Conservation (phyloP, 2,113 vertebrate species). For the Tetrax tetrax region DNA sequence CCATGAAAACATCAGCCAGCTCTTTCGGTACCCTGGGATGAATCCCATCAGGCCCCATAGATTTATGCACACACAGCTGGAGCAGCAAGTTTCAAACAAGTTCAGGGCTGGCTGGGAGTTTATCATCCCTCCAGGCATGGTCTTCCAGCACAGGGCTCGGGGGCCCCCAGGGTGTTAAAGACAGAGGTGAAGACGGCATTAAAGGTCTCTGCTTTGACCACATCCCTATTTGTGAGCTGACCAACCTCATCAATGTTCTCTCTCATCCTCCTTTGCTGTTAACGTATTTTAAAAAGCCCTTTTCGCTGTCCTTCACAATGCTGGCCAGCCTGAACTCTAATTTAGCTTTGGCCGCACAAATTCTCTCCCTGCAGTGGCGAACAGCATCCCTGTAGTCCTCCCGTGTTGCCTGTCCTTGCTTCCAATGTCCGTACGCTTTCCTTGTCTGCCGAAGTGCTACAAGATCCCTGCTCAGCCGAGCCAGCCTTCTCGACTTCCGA, state of each 20-base stretch:
- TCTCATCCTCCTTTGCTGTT: neutral
- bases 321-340: neutral
- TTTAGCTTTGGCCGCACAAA: accelerated
- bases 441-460: neutral
- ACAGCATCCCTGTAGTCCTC: neutral
- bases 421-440: neutral
- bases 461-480: neutral
- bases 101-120: neutral
- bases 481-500: neutral
- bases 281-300: neutral
- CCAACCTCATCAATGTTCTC: neutral
- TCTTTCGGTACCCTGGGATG: neutral
- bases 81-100: neutral
- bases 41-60: neutral
- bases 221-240: neutral
- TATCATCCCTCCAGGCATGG: neutral
- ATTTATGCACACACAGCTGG: neutral
- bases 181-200: neutral
- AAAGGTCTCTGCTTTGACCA: neutral
- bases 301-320: neutral
- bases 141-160: accelerated
- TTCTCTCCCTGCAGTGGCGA: neutral
- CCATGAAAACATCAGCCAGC: accelerated
- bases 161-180: neutral
- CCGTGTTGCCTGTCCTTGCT: neutral